These are phyloP conservation scores for Tetraodon nigroviridis DNA, from an alignment of 2,113 vertebrate genomes.

Conservation along the genomic window DNA sequence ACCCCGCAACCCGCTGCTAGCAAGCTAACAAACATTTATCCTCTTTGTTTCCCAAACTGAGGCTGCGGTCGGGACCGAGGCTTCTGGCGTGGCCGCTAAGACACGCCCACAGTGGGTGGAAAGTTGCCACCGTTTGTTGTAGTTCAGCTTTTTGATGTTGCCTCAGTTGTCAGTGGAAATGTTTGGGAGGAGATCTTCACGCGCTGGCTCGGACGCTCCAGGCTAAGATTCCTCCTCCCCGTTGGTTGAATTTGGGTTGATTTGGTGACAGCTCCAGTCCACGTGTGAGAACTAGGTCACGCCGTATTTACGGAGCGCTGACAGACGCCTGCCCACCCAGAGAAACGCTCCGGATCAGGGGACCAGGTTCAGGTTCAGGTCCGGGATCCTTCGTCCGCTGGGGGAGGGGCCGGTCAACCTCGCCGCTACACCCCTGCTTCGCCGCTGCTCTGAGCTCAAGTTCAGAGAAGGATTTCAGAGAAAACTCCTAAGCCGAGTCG, in stretches of 20 bases:
- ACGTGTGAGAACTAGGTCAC: slow-evolving; percentile 64
- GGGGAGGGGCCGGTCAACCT: background rate
- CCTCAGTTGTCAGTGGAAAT: slow-evolving; percentile 57
- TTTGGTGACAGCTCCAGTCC: slow-evolving; percentile 57
- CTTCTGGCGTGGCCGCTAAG: slow-evolving; percentile 10
- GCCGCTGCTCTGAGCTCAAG: no score
- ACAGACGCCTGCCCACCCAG: slow-evolving; percentile 56
- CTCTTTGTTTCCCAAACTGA: slow-evolving; percentile 3
- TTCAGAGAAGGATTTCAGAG: slow-evolving; percentile 8
- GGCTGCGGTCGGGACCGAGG: background rate
- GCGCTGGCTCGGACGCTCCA: slow-evolving; percentile 55
- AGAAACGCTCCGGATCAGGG: no score
- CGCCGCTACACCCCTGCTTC: no score
- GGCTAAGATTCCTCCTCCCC: slow-evolving; percentile 62
- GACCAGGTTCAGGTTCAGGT: no score
- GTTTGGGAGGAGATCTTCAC: slow-evolving; percentile 61
- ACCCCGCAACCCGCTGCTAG: background rate
- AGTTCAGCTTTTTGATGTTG: slow-evolving; percentile 55
- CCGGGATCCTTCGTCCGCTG: no score
- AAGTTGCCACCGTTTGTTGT: slow-evolving; percentile 57
- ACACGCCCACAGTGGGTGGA: slow-evolving; percentile 50
- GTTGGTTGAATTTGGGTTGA: slow-evolving; percentile 49
- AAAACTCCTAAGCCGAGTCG: slow-evolving; percentile 23
- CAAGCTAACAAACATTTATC: background rate
- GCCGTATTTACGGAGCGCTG: slow-evolving; percentile 54